Conservation (phyloP, 2,113 vertebrate species). For the Stictonetta naevosa region DNA sequence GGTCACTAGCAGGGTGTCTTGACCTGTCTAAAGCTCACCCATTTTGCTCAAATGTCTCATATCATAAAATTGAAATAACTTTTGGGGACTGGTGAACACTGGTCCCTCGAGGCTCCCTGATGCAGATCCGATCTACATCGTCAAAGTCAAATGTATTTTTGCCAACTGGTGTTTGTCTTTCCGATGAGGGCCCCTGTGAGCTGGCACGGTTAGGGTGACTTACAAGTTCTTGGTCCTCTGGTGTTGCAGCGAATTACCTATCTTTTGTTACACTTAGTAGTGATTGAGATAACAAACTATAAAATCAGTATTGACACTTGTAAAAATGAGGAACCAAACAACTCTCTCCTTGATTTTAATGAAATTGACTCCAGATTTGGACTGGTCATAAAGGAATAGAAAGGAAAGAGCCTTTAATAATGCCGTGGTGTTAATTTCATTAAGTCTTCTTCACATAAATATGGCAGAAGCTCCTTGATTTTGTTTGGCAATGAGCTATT, state of each 20-base stretch:
- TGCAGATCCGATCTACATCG: neutral
- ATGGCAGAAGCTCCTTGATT: neutral
- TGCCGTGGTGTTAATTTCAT: neutral
- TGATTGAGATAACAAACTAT: neutral
- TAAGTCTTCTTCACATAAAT: neutral
- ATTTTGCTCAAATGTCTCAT: neutral
- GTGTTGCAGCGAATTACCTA: too few relatives aligned
- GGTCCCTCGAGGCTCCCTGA: neutral
- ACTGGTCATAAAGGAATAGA: neutral
- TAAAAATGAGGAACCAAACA: neutral
- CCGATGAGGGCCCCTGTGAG: neutral
- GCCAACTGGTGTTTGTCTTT: neutral
- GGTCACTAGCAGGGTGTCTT: fast-evolving
- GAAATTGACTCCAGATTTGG: neutral
- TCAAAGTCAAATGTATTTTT: neutral
- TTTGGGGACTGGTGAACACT: too few relatives aligned
- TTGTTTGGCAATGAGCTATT: neutral
- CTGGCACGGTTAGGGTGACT: neutral
- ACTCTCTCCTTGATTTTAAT: neutral
- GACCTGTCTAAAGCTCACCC: neutral
- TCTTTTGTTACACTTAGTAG: neutral
- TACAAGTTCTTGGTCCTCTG: neutral
- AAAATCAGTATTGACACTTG: neutral
- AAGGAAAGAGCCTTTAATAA: neutral
- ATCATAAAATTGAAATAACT: neutral